Conservation (phyloP, 2,113 vertebrate species). For the Prietella phreatophila region DNA sequence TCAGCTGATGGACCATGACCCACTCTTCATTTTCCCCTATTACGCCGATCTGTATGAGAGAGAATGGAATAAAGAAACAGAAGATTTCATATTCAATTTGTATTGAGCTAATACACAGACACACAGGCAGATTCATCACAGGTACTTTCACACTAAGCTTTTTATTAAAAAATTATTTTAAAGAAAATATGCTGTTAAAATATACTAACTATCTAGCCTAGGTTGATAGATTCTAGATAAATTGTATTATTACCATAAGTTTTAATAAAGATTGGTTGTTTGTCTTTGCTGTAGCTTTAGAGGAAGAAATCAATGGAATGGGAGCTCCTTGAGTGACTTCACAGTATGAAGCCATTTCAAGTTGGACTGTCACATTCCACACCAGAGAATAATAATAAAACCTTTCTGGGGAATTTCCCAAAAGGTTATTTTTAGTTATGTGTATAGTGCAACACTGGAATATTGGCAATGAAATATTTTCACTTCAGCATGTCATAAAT, state of each 20-base stretch:
- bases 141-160: not conserved
- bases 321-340: not conserved
- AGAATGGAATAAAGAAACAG: constrained; percentile 29
- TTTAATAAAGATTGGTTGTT: not conserved
- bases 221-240: not conserved
- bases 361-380: not conserved
- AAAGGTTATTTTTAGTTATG: not conserved
- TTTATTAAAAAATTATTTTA: too few relatives aligned
- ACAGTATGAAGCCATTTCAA: not conserved
- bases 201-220: not conserved
- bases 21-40: constrained; percentile 89
- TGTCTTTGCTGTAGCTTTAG: not conserved
- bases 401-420: not conserved
- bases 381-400: not conserved
- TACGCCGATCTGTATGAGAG: constrained; percentile 79
- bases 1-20: constrained; percentile 83
- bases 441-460: not conserved
- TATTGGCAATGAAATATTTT: not conserved
- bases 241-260: not conserved
- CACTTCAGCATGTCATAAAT: not conserved
- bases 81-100: not conserved
- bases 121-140: not conserved
- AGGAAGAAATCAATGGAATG: not conserved
- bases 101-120: not conserved
- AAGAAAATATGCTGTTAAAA: not conserved